Percentiles rank a stretch among this genome's conserved stretches.
These are phyloP conservation scores for Drosophila mettleri DNA, from an alignment of 2,888 invertebrate species.

Conservation along the genomic window DNA sequence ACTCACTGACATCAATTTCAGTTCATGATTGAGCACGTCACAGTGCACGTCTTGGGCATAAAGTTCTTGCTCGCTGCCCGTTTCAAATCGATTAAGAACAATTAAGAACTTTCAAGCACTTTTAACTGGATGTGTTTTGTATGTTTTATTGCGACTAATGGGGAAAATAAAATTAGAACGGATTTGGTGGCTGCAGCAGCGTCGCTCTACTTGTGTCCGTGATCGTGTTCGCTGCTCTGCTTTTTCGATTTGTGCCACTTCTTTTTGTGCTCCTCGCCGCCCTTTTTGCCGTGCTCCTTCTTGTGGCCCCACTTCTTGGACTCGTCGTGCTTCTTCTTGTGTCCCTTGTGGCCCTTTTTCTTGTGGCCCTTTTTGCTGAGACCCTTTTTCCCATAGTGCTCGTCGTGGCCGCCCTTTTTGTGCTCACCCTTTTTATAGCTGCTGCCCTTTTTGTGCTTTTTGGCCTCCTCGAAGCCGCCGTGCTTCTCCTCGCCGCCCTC, in stretches of 20 bases:
- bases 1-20: not conserved
- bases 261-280: slow-evolving; percentile 91
- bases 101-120: not conserved
- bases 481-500: slow-evolving; percentile 93
- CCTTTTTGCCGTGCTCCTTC: slow-evolving; percentile 91
- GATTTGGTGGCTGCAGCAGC: not conserved
- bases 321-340: slow-evolving; percentile 91
- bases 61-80: not conserved
- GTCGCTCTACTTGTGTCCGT: slow-evolving; percentile 55
- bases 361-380: slow-evolving; percentile 92
- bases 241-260: slow-evolving; percentile 89
- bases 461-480: slow-evolving; percentile 91
- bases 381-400: slow-evolving; percentile 92
- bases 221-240: slow-evolving; percentile 82
- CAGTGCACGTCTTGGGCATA: not conserved
- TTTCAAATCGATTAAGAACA: not conserved
- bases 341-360: slow-evolving; percentile 91
- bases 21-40: not conserved
- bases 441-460: slow-evolving; percentile 93
- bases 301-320: slow-evolving; percentile 91
- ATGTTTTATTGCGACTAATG: slow-evolving; percentile 39
- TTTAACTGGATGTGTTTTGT: slow-evolving; percentile 52
- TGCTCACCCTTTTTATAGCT: slow-evolving; percentile 93
- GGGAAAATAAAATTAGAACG: not conserved
- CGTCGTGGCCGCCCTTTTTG: slow-evolving; percentile 90